Evolutionary conservation across 2,113 vertebrate genomes (phyloP).

Genomic region (Urocolius indicus): DNA sequence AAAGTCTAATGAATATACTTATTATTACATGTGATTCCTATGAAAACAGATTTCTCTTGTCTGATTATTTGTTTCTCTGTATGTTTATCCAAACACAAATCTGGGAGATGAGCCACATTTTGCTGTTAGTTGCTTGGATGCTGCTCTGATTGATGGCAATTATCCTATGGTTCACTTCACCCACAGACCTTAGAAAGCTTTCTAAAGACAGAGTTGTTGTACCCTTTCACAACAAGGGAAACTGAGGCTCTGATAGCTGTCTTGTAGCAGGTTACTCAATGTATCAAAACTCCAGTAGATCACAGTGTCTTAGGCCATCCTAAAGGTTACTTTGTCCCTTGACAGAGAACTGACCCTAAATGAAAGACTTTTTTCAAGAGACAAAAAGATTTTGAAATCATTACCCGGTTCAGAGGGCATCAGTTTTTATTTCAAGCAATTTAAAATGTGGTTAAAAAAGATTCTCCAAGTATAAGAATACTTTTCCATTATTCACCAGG

Average conservation of each 20-base stretch:
- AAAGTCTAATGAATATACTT: not conserved
- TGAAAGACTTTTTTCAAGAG: not conserved
- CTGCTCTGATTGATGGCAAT: conserved; percentile 25
- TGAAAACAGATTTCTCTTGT: not conserved
- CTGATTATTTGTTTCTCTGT: conserved; percentile 9
- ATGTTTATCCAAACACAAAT: conserved; percentile 31
- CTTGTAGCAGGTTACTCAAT: not conserved
- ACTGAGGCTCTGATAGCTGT: not conserved
- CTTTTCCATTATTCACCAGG: not conserved
- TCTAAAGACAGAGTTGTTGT: not conserved
- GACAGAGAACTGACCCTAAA: not conserved
- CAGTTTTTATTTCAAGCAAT: not conserved
- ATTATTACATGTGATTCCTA: not conserved
- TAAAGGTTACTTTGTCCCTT: not conserved
- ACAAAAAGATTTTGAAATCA: not conserved
- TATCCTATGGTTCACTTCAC: not conserved
- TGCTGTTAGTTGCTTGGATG: conserved; percentile 13
- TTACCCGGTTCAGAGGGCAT: not conserved
- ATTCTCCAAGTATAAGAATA: not conserved
- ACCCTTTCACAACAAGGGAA: not conserved
- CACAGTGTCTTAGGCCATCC: not conserved
- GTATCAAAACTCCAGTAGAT: not conserved
- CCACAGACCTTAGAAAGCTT: not conserved
- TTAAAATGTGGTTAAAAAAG: not conserved
- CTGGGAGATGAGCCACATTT: conserved; percentile 31